These are phyloP conservation scores for Cantharis flavilabris DNA, from an alignment of 2,888 invertebrate genomes.

Conservation along the genomic window DNA sequence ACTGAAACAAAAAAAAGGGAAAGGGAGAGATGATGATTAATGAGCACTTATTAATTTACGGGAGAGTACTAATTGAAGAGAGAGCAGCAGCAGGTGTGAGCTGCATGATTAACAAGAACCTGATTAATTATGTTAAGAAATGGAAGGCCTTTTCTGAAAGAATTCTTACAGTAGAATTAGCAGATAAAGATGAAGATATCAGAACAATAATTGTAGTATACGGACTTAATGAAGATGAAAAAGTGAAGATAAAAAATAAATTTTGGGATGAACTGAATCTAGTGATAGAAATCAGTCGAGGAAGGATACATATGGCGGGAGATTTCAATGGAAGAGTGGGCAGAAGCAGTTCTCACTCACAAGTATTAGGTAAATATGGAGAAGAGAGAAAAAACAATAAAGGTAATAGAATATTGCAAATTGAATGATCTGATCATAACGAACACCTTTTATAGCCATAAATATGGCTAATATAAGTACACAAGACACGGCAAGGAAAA, in stretches of 20 bases:
- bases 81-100: too few species aligned
- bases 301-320: not conserved
- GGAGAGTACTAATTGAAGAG: too few species aligned
- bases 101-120: too few species aligned
- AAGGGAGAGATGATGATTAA: too few species aligned
- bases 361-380: not conserved
- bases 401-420: not conserved
- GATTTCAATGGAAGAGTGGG: not conserved
- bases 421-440: not conserved
- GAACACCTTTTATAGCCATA: not conserved
- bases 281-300: not conserved
- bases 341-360: not conserved
- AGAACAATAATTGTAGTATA: not conserved
- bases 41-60: too few species aligned
- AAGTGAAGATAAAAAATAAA: not conserved
- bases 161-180: not conserved
- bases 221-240: not conserved
- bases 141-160: too few species aligned
- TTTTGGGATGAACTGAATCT: not conserved
- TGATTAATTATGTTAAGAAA: too few species aligned
- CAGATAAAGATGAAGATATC: not conserved
- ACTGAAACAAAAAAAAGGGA: too few species aligned
- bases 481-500: too few species aligned
- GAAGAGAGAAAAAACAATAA: not conserved
- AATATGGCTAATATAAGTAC: too few species aligned